Conservation (phyloP, 1,140 invertebrate genomes). For the Cotesia typhae region DNA sequence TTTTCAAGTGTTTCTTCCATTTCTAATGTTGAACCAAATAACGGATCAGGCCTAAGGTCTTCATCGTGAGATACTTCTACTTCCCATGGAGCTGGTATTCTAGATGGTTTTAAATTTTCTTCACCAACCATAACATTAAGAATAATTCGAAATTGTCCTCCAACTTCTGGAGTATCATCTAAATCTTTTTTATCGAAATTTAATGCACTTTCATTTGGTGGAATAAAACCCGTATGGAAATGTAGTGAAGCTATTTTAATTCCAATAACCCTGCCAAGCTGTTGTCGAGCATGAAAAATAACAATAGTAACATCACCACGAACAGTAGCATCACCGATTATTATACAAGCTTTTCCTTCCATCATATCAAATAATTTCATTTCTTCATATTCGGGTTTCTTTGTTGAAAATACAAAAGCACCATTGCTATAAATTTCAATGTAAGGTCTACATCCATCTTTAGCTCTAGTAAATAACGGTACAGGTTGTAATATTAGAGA, state of each 20-base stretch:
- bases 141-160: slow-evolving; percentile 76
- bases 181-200: slow-evolving; percentile 81
- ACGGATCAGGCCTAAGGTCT: slow-evolving; percentile 67
- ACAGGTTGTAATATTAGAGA: slow-evolving; percentile 84
- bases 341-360: slow-evolving; percentile 75
- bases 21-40: slow-evolving; percentile 85
- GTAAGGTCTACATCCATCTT: slow-evolving; percentile 92
- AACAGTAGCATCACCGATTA: slow-evolving; percentile 73
- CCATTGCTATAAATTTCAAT: slow-evolving; percentile 92
- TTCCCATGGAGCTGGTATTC: slow-evolving; percentile 79
- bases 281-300: slow-evolving; percentile 86
- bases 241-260: slow-evolving; percentile 89
- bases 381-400: slow-evolving; percentile 86
- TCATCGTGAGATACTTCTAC: slow-evolving; percentile 57
- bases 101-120: slow-evolving; percentile 71
- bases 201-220: slow-evolving; percentile 76
- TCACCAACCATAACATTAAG: slow-evolving; percentile 79
- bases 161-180: slow-evolving; percentile 80
- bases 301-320: slow-evolving; percentile 85
- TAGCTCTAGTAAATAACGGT: slow-evolving; percentile 90
- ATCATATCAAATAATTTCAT: slow-evolving; percentile 82
- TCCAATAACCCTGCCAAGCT: slow-evolving; percentile 81
- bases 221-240: slow-evolving; percentile 88
- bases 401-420: slow-evolving; percentile 81
- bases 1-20: slow-evolving; percentile 84